phyloP scores from a whole-genome alignment of 2,797 vertebrate genomes.

The Oryzias sinensis region DNA sequence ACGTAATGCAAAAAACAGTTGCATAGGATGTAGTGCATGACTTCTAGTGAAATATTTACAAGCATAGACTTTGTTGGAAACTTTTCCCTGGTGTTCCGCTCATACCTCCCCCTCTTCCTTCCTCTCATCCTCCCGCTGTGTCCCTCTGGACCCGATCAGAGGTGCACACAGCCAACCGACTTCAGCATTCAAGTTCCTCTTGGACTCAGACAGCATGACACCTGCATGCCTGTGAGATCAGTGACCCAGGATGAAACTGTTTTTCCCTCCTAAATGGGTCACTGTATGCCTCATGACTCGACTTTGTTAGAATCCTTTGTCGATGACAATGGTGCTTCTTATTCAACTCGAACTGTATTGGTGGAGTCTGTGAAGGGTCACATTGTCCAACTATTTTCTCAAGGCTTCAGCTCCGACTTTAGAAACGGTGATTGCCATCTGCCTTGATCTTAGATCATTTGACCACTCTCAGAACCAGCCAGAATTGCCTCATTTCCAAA shows the following conservation, averaged over 20 bases:
- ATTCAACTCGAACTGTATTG: background rate
- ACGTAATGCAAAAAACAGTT: background rate
- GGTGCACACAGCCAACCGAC: conserved; percentile 57
- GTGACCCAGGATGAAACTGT: conserved; percentile 28
- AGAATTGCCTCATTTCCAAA: too few species aligned
- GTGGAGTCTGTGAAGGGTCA: background rate
- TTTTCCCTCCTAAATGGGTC: conserved; percentile 8
- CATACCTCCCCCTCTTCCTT: conserved; percentile 29
- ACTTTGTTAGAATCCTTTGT: background rate
- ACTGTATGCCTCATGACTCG: conserved; percentile 2
- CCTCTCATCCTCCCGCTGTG: conserved; percentile 33
- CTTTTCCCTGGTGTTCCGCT: conserved; percentile 16
- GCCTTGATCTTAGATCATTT: conserved; percentile 8
- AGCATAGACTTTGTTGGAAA: conserved; percentile 8
- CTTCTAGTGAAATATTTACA: conserved; percentile 5
- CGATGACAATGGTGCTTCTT: background rate
- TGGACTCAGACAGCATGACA: conserved; percentile 33
- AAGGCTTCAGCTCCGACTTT: background rate
- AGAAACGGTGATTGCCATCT: background rate
- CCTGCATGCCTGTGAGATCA: conserved; percentile 24
- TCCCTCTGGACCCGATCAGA: conserved; percentile 43
- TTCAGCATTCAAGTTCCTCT: conserved; percentile 34
- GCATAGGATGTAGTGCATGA: background rate
- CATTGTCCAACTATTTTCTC: background rate
- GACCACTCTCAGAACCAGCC: too few species aligned